Percentiles rank a stretch among this genome's conserved stretches.
Evolutionary conservation across 1,140 invertebrate species (phyloP).

Genomic region (Drosophila nannoptera): DNA sequence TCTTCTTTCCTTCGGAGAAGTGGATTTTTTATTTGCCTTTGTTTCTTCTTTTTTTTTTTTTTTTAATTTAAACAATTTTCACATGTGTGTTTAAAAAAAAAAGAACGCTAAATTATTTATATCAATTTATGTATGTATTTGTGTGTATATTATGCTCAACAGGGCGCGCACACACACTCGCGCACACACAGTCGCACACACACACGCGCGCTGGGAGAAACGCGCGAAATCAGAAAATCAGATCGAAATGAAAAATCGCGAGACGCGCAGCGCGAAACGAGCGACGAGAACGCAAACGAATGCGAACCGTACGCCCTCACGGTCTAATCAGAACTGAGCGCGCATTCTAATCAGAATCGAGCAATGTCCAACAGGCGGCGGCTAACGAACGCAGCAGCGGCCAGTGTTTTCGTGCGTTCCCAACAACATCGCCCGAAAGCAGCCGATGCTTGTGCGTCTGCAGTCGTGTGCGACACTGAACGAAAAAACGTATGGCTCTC

Average conservation of each 20-base stretch:
- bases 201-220: conserved; percentile 32
- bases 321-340: conserved; percentile 71
- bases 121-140: conserved; percentile 46
- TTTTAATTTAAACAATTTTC: conserved; percentile 26
- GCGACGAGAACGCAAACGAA: conserved; percentile 25
- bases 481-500: background rate
- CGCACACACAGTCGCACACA: background rate
- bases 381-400: conserved; percentile 21
- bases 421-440: conserved; percentile 9
- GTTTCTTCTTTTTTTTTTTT: conserved; percentile 8
- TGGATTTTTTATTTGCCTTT: no score
- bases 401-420: conserved; percentile 23
- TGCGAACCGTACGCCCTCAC: conserved; percentile 50
- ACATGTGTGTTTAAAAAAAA: conserved; percentile 38
- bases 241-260: conserved; percentile 24
- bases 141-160: conserved; percentile 43
- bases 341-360: conserved; percentile 43
- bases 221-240: conserved; percentile 50
- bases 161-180: conserved; percentile 34
- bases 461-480: conserved; percentile 4
- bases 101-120: conserved; percentile 51
- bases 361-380: conserved; percentile 59
- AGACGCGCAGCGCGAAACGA: conserved; percentile 23
- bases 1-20: background rate
- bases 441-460: conserved; percentile 7